Evolutionary conservation across 2,797 vertebrate genomes (phyloP), one percentile per base, ranked within the genome.

Genomic region (Dryobates pubescens): DNA sequence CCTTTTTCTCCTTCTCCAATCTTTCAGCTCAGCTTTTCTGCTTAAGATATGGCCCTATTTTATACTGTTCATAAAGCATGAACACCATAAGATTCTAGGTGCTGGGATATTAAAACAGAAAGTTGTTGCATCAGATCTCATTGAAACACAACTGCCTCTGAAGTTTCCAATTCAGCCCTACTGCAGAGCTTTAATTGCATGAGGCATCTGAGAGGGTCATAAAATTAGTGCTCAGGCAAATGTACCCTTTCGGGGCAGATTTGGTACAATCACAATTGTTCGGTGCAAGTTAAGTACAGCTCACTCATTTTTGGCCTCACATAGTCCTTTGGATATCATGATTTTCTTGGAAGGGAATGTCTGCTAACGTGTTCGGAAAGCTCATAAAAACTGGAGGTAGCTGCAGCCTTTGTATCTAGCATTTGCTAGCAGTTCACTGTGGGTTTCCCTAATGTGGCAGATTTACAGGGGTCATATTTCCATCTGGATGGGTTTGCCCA

Each of bases 401-500:
- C 58, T 54, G 78, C 72, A 87, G 94, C n/a, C 69, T 32, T 22
- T 26, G 69, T 68, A 85, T 77, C 65, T 29, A 80, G n/a, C 32
- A 36, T 88, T 77, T 75, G 83, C 86, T 79, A 86, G 82, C 78
- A 74, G 78, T 53, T 86, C 83, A 57, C 86, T 71, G 30, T 62
- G 75, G 81, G 62, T 79, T 96, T 86, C 43, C 75, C 78, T 89
- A 47, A 82, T 30, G 58, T 85, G 72, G 65, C 71, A 92, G 90
- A 88, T 92, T 95, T 94, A 95, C 84, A 85, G 72, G 20, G 88
- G 72, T 86, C 65, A 19, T 64, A 23, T 90, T 96, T 94, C 86
- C 83, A 92, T 70, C 80, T 94, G 81, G 69, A 93, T 80, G 72
- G 17, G 62, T 71, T 92, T 90, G 78, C 17, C 73, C 36, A 4